Conservation (phyloP, 2,797 vertebrate genomes). For the Neosalanx taihuensis region DNA sequence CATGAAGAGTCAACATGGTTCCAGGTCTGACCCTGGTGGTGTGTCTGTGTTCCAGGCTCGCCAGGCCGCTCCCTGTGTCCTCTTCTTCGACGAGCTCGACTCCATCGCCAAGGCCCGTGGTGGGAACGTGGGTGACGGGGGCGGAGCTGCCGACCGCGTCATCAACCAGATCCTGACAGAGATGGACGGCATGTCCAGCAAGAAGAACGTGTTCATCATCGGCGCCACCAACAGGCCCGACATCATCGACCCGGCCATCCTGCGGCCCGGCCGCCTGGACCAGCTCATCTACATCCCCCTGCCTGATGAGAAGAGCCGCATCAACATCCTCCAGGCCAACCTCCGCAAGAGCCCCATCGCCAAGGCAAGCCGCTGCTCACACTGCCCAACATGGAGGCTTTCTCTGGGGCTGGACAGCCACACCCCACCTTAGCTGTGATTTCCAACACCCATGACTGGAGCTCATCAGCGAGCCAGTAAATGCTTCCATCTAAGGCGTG, state of each 20-base stretch:
- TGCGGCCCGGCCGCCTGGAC: constrained; percentile 83
- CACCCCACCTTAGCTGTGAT: no score
- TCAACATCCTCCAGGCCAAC: constrained; percentile 85
- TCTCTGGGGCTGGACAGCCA: no score
- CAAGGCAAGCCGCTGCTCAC: constrained; percentile 64
- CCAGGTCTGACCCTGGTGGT: neutral
- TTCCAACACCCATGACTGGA: no score
- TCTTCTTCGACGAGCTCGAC: constrained; percentile 86
- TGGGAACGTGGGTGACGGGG: constrained; percentile 81
- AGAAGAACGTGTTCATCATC: constrained; percentile 88
- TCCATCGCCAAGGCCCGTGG: constrained; percentile 87
- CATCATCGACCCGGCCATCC: constrained; percentile 86
- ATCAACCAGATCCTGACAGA: constrained; percentile 88
- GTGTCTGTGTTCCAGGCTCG: constrained; percentile 67
- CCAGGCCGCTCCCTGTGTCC: constrained; percentile 83
- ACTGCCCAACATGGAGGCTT: neutral
- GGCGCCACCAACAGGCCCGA: constrained; percentile 86
- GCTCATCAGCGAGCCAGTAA: neutral
- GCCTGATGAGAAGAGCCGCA: constrained; percentile 86
- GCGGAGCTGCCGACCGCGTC: constrained; percentile 83
- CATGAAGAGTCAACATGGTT: neutral
- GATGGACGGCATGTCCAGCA: constrained; percentile 89
- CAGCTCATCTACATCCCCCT: constrained; percentile 87
- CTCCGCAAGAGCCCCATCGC: constrained; percentile 84
- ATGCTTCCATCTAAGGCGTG: neutral